Evolutionary conservation across 2,797 vertebrate genomes (phyloP), one percentile per base, ranked within the genome.

Genomic region (Coendou prehensilis): DNA sequence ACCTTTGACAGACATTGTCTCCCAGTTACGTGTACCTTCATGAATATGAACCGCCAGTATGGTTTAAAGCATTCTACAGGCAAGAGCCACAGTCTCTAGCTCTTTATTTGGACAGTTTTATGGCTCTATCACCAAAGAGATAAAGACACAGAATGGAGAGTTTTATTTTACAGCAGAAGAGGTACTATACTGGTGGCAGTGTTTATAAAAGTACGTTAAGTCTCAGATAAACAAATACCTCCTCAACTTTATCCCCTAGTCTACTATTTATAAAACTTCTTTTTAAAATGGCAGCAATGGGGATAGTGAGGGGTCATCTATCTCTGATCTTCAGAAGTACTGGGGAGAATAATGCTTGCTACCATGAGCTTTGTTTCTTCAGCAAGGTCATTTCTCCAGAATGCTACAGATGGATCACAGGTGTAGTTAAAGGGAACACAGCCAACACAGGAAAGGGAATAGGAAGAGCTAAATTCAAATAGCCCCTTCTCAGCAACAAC

Each of bases 181-280:
- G 23, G 26, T 76, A 87, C 22, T 80, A 33, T 80, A 90, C 18
- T 80, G 26, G 47, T 67, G 56, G 69, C 30, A 45, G 6, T 67
- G 17, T 90, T 91, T 83, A 57, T 59, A 95, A 90, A 89, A 85
- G 69, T 67, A 78, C 47, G 64, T 57, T 94, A 88, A 76, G 5
- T 67, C 52, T 76, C 93, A 95, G 33, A 91, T 63, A 93, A 91
- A 95, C 22, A 57, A 88, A 93, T 41, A 69, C 4, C 13, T 82
- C 50, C 63, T 85, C 87, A 80, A 88, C 61, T 56, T 88, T 83
- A 88, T 33, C 57, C 50, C 15, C 15, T 20, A 9, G 2, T 9
- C 54, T 41, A 30, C 41, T 90, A 56, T 81, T 96, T 89, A 71
- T 33, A 67, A 94, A 80, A 64, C 14, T 50, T 85, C 20, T 76